These are phyloP conservation scores for Pygocentrus nattereri DNA, from an alignment of 2,797 vertebrate species.

Conservation along the genomic window DNA sequence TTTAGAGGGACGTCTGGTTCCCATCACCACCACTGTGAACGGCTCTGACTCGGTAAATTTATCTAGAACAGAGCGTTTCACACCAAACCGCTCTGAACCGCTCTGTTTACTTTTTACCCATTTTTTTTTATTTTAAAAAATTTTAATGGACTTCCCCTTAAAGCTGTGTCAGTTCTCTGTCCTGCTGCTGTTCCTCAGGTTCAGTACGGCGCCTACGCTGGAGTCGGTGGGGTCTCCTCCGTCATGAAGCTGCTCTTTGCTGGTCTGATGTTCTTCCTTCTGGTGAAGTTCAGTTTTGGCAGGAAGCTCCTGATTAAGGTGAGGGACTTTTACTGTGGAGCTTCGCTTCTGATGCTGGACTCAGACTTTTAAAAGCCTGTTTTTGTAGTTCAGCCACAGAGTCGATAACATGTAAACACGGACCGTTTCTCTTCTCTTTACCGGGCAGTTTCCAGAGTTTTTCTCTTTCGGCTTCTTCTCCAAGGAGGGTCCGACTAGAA, in stretches of 20 bases:
- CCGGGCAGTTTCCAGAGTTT: constrained; percentile 87
- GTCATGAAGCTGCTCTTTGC: constrained; percentile 89
- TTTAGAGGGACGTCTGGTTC: too few relatives aligned
- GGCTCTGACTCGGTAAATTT: too few relatives aligned
- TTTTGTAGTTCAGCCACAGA: too few relatives aligned
- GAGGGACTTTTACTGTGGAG: constrained; percentile 59
- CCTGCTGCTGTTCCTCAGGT: constrained; percentile 75
- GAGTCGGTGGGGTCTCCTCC: constrained; percentile 84
- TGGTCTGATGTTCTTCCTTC: constrained; percentile 89
- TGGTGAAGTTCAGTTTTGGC: constrained; percentile 90
- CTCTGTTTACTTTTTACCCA: too few relatives aligned
- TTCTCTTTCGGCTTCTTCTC: constrained; percentile 93
- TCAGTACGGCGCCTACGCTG: constrained; percentile 88
- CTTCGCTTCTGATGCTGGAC: background rate
- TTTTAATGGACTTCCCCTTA: too few relatives aligned
- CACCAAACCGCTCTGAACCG: too few relatives aligned
- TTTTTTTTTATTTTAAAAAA: too few relatives aligned
- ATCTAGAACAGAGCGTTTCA: too few relatives aligned
- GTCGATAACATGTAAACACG: too few relatives aligned
- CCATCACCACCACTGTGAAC: too few relatives aligned
- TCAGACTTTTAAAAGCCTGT: background rate
- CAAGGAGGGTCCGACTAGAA: constrained; percentile 89
- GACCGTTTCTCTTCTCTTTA: background rate
- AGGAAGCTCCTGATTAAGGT: constrained; percentile 92
- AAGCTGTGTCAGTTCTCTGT: too few relatives aligned